phyloP scores from a whole-genome alignment of 2,113 vertebrate species.

The Dolichotis patagonum region DNA sequence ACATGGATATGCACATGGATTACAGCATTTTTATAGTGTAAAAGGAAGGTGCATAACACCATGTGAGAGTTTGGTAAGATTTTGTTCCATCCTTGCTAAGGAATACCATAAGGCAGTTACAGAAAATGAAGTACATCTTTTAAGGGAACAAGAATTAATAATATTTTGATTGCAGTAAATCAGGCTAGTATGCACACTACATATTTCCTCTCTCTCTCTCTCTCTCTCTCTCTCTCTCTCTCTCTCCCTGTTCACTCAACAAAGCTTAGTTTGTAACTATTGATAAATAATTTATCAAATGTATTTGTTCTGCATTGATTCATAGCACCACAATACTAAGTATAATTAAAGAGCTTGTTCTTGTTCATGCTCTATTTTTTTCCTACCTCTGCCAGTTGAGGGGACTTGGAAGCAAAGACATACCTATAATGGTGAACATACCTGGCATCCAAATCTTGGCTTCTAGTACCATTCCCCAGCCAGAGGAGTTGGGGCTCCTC shows the following conservation, averaged over 20 bases:
- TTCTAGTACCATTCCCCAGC: conserved; percentile 32
- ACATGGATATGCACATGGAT: not conserved
- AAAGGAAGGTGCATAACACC: conserved; percentile 8
- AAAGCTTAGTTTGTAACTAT: too few relatives aligned
- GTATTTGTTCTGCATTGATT: too few relatives aligned
- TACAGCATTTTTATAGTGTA: not conserved
- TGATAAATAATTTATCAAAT: too few relatives aligned
- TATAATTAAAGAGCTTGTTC: too few relatives aligned
- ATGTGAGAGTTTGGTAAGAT: conserved; percentile 2
- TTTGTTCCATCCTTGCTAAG: not conserved
- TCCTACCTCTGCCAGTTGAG: not conserved
- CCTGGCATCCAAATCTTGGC: not conserved
- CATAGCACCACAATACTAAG: too few relatives aligned
- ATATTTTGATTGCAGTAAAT: not conserved
- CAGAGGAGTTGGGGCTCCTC: not conserved
- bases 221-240: too few relatives aligned
- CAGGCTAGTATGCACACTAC: not conserved
- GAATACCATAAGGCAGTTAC: conserved; percentile 31
- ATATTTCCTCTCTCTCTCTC: not conserved
- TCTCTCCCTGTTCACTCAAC: too few relatives aligned
- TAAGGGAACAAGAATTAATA: conserved; percentile 41
- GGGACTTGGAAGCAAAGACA: not conserved
- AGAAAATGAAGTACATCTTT: conserved; percentile 47
- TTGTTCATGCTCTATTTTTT: too few relatives aligned
- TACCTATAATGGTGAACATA: not conserved